Percentiles rank a stretch among this genome's conserved stretches.
Evolutionary conservation across 1,140 invertebrate genomes (phyloP).

Genomic region (Latrodectus geometricus): DNA sequence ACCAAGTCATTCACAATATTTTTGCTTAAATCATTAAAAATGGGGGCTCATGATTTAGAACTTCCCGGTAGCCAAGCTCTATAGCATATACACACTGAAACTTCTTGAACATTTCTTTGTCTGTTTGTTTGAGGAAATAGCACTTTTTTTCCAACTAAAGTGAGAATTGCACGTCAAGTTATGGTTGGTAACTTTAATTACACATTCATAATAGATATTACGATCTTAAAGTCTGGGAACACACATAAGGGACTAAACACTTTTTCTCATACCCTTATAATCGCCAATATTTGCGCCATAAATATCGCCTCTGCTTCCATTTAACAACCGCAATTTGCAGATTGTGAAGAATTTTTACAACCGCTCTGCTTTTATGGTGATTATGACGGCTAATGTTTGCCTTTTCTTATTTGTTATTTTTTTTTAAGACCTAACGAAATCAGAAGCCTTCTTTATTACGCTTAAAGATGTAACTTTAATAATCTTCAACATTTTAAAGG

Average conservation of each 20-base stretch:
- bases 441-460: neutral
- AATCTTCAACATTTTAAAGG: neutral
- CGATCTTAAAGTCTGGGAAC: neutral
- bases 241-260: conserved; percentile 8
- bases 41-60: no score
- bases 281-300: conserved; percentile 29
- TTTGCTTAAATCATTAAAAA: no score
- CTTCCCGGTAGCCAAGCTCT: no score
- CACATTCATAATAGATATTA: conserved; percentile 14
- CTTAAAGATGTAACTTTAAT: conserved; percentile 18
- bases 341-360: conserved; percentile 40
- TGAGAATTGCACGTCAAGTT: no score
- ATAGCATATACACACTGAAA: no score
- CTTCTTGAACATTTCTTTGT: no score
- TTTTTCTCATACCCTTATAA: neutral
- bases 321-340: conserved; percentile 17
- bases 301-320: conserved; percentile 7
- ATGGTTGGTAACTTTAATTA: conserved; percentile 27
- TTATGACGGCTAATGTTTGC: conserved; percentile 28
- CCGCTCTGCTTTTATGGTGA: conserved; percentile 38
- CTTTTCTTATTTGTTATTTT: neutral
- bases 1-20: no score
- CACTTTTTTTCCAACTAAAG: no score
- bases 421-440: conserved; percentile 1
- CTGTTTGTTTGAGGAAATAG: no score